A percentile compares a stretch with the other conserved stretches of the same genome.
Evolutionary conservation across 2,888 invertebrate genomes (phyloP).

Genomic region (Eubasilissa splendida): DNA sequence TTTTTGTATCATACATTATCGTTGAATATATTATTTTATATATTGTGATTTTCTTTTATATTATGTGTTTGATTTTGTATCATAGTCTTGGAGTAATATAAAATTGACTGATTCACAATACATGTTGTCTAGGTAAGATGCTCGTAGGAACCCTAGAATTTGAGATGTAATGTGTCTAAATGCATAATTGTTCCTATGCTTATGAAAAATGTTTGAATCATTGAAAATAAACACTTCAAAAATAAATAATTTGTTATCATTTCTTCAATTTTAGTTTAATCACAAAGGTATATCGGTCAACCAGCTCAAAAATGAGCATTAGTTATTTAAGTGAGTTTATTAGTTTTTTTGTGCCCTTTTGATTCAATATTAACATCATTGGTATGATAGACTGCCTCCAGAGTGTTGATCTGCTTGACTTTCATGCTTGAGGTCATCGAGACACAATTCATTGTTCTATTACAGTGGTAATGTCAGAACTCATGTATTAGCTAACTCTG

Average conservation of each 20-base stretch:
- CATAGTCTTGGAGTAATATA: conserved; percentile 49
- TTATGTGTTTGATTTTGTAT: conserved; percentile 49
- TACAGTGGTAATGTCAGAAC: too few relatives aligned
- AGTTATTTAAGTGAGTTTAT: too few relatives aligned
- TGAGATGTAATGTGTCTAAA: conserved; percentile 54
- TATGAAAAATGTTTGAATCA: conserved; percentile 55
- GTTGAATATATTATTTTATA: conserved; percentile 36
- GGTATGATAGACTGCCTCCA: too few relatives aligned
- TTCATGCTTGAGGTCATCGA: too few relatives aligned
- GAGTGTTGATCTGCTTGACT: too few relatives aligned
- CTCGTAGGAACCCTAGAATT: conserved; percentile 53
- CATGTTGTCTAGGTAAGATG: conserved; percentile 55
- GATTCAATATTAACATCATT: too few relatives aligned
- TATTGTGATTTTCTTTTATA: conserved; percentile 42
- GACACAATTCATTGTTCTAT: too few relatives aligned
- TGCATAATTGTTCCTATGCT: conserved; percentile 56
- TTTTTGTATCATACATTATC: conserved; percentile 45
- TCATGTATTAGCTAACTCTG: too few relatives aligned
- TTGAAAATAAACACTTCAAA: conserved; percentile 56
- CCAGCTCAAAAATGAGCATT: too few relatives aligned
- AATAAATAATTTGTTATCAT: conserved; percentile 31
- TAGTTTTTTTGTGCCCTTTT: too few relatives aligned
- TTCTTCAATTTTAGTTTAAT: neutral
- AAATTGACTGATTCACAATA: conserved; percentile 56
- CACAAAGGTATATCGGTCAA: too few relatives aligned